Evolutionary conservation across 2,888 invertebrate genomes (phyloP).

Genomic region (Podabrus alpinus): DNA sequence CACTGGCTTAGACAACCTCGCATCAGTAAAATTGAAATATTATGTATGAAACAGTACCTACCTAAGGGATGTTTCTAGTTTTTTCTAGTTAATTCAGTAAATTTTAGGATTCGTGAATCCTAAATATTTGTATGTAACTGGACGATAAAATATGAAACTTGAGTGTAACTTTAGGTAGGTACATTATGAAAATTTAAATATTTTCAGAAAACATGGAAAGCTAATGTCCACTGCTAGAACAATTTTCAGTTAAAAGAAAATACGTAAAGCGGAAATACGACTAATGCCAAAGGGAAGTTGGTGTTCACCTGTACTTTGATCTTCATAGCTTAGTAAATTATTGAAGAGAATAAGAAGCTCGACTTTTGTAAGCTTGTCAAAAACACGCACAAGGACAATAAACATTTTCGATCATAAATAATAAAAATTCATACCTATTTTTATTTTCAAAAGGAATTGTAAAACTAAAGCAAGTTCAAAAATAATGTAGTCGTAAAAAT

Average conservation of each 20-base stretch:
- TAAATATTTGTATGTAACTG: not conserved
- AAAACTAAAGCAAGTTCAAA: conserved; percentile 10
- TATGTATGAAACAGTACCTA: too few species aligned
- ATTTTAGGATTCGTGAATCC: too few species aligned
- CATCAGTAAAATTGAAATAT: too few species aligned
- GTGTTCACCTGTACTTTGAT: conserved; percentile 17
- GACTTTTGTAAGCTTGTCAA: conserved; percentile 21
- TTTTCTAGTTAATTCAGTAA: too few species aligned
- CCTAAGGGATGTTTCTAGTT: too few species aligned
- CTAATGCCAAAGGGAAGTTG: not conserved
- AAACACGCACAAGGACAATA: conserved; percentile 27
- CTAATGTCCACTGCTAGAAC: not conserved
- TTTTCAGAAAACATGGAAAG: not conserved
- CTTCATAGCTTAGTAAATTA: conserved; percentile 24
- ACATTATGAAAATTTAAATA: not conserved
- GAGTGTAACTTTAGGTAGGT: not conserved
- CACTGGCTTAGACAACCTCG: too few species aligned
- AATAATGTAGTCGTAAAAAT: conserved; percentile 7
- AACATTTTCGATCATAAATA: conserved; percentile 26
- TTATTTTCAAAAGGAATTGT: conserved; percentile 20
- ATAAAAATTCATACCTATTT: conserved; percentile 19
- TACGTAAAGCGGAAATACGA: not conserved
- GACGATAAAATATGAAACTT: not conserved
- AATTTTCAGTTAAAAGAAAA: not conserved
- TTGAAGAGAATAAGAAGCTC: conserved; percentile 20